phyloP scores from a whole-genome alignment of 2,888 invertebrate genomes.

The Brachyptera putata region DNA sequence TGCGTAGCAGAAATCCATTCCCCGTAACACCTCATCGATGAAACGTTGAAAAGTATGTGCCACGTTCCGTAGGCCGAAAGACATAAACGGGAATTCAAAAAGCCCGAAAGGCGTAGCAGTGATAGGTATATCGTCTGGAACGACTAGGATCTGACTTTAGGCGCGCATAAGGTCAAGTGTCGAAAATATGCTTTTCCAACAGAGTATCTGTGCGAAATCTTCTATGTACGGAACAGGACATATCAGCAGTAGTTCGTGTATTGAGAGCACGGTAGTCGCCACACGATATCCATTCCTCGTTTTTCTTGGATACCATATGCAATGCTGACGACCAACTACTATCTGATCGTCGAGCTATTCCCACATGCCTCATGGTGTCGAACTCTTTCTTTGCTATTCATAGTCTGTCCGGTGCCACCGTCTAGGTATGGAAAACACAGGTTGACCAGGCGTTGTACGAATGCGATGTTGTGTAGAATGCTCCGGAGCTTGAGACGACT shows the following conservation, averaged over 20 bases:
- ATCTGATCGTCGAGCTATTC: conserved; percentile 37
- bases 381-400: conserved; percentile 38
- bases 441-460: conserved; percentile 37
- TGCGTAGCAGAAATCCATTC: conserved; percentile 15
- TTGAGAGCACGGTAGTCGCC: conserved; percentile 43
- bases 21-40: conserved; percentile 18
- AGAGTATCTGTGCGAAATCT: conserved; percentile 26
- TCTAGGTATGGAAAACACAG: conserved; percentile 37
- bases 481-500: neutral
- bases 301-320: conserved; percentile 37
- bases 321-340: conserved; percentile 40
- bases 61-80: conserved; percentile 22
- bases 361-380: conserved; percentile 36
- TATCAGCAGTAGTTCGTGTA: conserved; percentile 38
- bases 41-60: conserved; percentile 26
- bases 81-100: conserved; percentile 26
- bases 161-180: conserved; percentile 38
- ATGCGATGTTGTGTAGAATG: conserved; percentile 35
- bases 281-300: conserved; percentile 40
- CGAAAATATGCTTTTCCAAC: conserved; percentile 37
- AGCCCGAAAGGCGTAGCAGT: conserved; percentile 24
- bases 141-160: conserved; percentile 32
- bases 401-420: conserved; percentile 37
- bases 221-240: conserved; percentile 41
- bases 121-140: conserved; percentile 42